Evolutionary conservation across 2,113 vertebrate genomes (phyloP).

Genomic region (Himantopus leucocephalus): DNA sequence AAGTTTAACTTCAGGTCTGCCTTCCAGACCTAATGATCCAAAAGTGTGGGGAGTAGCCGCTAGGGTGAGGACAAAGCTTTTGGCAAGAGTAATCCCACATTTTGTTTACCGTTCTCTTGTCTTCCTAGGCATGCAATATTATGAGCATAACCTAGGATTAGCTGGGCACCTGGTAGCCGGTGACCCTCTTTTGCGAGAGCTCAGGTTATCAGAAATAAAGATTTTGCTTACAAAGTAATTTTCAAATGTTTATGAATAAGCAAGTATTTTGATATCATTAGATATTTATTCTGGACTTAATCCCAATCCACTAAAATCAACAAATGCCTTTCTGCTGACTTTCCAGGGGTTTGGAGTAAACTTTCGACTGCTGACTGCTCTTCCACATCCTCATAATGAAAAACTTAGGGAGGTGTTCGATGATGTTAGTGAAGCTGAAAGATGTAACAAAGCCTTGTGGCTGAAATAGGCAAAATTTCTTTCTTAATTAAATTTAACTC

Average conservation of each 20-base stretch:
- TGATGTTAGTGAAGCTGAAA: not conserved
- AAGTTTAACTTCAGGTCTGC: not conserved
- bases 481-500: not conserved
- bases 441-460: not conserved
- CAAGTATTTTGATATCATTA: not conserved
- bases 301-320: conserved; percentile 19
- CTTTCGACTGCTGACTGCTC: not conserved
- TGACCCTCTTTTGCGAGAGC: not conserved
- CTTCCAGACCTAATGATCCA: not conserved
- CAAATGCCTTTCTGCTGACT: conserved; percentile 47
- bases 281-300: conserved; percentile 24
- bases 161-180: not conserved
- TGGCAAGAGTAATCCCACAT: not conserved
- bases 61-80: not conserved
- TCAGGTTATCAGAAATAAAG: not conserved
- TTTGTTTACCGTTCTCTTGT: not conserved
- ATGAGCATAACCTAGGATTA: not conserved
- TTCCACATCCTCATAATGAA: not conserved
- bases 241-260: not conserved
- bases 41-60: not conserved
- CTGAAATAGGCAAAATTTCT: not conserved
- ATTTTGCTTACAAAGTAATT: not conserved
- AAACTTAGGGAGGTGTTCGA: not conserved
- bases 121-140: not conserved
- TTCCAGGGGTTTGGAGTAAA: conserved; percentile 11